Percentiles rank a stretch among this genome's conserved stretches.
Evolutionary conservation across 2,888 invertebrate genomes (phyloP).

Genomic region (Ophraella communa): DNA sequence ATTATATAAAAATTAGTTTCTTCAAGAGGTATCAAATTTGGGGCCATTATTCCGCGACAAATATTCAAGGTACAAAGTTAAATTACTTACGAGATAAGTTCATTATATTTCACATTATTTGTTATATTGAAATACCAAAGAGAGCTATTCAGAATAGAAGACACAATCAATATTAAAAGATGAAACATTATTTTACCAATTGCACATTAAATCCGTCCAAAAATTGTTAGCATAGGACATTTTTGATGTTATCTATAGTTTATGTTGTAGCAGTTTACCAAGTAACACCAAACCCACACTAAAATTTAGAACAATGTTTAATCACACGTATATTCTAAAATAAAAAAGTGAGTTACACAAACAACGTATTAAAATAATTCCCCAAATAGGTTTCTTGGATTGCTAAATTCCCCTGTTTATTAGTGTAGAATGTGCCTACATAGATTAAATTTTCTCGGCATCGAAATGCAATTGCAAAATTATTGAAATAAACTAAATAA

Average conservation of each 20-base stretch:
- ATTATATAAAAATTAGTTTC: too few relatives aligned
- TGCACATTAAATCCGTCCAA: not conserved
- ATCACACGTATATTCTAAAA: conserved; percentile 13
- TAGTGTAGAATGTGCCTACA: not conserved
- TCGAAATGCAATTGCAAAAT: not conserved
- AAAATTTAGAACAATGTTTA: conserved; percentile 11
- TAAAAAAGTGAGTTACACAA: conserved; percentile 14
- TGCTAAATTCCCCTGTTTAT: not conserved
- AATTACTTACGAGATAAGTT: too few relatives aligned
- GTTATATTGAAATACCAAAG: too few relatives aligned
- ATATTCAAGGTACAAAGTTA: too few relatives aligned
- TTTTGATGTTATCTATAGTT: conserved; percentile 25
- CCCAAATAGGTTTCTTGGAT: conserved; percentile 20
- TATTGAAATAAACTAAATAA: too few relatives aligned
- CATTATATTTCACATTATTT: too few relatives aligned
- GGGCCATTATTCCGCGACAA: too few relatives aligned
- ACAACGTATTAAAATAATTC: not conserved
- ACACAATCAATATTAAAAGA: too few relatives aligned
- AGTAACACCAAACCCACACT: conserved; percentile 15
- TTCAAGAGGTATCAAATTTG: too few relatives aligned
- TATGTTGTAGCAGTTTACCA: conserved; percentile 25
- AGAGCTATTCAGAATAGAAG: too few relatives aligned
- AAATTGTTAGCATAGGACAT: conserved; percentile 9
- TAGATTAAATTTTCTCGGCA: not conserved
- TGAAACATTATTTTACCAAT: not conserved